Evolutionary conservation across 2,113 vertebrate species (phyloP).

Genomic region (Drymodes brunneopygia): DNA sequence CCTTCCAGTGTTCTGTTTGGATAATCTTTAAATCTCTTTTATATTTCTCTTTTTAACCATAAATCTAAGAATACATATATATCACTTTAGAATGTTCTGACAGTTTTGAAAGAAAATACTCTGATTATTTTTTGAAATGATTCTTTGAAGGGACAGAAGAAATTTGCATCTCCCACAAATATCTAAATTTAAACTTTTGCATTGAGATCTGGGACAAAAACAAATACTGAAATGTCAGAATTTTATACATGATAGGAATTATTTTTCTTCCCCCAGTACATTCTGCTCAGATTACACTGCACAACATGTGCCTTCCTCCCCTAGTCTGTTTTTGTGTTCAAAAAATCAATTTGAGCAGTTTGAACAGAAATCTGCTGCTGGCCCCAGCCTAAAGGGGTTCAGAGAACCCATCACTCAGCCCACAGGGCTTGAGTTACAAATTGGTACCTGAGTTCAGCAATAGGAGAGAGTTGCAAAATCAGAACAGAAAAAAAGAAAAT

Average conservation of each 20-base stretch:
- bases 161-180: slow-evolving; percentile 47
- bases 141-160: slow-evolving; percentile 3
- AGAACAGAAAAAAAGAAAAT: not conserved
- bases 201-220: slow-evolving; percentile 28
- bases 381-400: not conserved
- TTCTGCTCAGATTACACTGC: not conserved
- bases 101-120: slow-evolving; percentile 18
- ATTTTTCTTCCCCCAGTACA: not conserved
- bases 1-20: not conserved
- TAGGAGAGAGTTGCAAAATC: not conserved
- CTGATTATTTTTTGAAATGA: not conserved
- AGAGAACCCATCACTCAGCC: not conserved
- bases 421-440: not conserved
- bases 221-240: slow-evolving; percentile 32
- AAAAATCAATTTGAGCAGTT: not conserved
- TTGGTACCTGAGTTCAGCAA: not conserved
- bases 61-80: not conserved
- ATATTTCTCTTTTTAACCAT: not conserved
- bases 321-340: not conserved
- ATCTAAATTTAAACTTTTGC: slow-evolving; percentile 37
- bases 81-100: not conserved
- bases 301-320: not conserved
- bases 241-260: not conserved
- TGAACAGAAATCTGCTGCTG: not conserved
- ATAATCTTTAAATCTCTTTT: slow-evolving; percentile 10